A percentile compares a stretch with the other conserved stretches of the same genome.
Conservation (phyloP, 2,113 vertebrate species). For the Spermophilus dauricus region DNA sequence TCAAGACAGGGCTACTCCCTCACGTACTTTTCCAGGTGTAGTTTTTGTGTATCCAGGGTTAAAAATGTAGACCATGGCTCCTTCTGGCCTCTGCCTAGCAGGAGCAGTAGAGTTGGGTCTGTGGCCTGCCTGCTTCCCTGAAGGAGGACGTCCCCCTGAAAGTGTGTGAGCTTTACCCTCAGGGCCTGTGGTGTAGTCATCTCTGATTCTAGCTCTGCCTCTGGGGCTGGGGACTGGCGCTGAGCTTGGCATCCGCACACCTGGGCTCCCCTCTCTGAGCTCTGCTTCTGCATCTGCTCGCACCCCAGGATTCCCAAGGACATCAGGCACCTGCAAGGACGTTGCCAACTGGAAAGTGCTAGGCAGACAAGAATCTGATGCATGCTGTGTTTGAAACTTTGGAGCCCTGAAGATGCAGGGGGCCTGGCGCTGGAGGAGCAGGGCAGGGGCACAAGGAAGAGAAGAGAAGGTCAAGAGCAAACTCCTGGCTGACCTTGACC, state of each 20-base stretch:
- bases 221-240: not conserved
- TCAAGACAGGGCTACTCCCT: not conserved
- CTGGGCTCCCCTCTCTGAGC: not conserved
- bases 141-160: accelerated
- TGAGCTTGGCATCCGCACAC: not conserved
- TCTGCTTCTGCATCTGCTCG: not conserved
- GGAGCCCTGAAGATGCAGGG: not conserved
- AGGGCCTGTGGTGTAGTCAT: not conserved
- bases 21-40: not conserved
- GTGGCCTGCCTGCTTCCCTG: not conserved
- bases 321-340: not conserved
- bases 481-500: not conserved
- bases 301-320: not conserved
- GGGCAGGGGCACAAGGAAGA: not conserved
- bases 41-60: not conserved
- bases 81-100: not conserved
- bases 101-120: not conserved
- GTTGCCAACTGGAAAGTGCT: not conserved
- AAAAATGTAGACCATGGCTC: not conserved
- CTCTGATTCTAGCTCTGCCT: not conserved
- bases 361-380: not conserved
- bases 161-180: not conserved
- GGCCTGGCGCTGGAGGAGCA: not conserved
- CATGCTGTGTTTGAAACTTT: not conserved
- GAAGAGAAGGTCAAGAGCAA: not conserved